Base-by-base conservation (phyloP, 2,797 vertebrate species). In the Eulemur albifrons region DNA sequence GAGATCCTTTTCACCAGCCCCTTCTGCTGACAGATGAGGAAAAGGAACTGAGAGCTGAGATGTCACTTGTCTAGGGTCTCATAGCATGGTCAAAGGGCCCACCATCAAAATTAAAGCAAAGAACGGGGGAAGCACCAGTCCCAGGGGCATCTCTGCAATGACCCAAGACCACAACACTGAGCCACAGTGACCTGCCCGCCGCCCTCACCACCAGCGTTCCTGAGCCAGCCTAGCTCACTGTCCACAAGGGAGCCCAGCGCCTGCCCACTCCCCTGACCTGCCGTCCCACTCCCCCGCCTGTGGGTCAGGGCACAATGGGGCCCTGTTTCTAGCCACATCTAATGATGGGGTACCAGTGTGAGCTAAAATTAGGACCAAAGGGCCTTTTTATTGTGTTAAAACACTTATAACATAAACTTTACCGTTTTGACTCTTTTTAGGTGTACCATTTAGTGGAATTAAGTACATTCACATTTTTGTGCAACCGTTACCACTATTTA, bases 171-270 rank as follows among this genome's bases (percentile, higher is more conserved):
- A 21, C 4, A 3, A 4, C 45, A 52, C 1, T 57, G 93, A 72
- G 7, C 32, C 27, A 17, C 50, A 88, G n/a, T 38, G 20, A 25
- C 0, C 43, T 17, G 38, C 32, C 52, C 0, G 7, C 52, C 2
- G 0, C 15, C 40, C 18, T 11, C 30, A 8, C 63, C 17, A 25
- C 65, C 50, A 70, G 73, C 8, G 52, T 25, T 9, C 32, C 52
- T 14, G n/a, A 8, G 21, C 54, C 23, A 0, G 1, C 32, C 23
- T 30, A 2, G 27, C 1, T 79, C 35, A 27, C 13, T 30, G 8
- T 23, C 70, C 52, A 4, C 4, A 10, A n/a, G 50, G 40, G 10
- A 38, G 20, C 32, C 48, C 1, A 8, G 0, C 0, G 4, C 17
- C 63, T 40, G 13, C 7, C 40, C 48, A 59, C 35, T 5, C 6